Conservation (phyloP, 2,888 invertebrate species). For the Drosophila putrida region DNA sequence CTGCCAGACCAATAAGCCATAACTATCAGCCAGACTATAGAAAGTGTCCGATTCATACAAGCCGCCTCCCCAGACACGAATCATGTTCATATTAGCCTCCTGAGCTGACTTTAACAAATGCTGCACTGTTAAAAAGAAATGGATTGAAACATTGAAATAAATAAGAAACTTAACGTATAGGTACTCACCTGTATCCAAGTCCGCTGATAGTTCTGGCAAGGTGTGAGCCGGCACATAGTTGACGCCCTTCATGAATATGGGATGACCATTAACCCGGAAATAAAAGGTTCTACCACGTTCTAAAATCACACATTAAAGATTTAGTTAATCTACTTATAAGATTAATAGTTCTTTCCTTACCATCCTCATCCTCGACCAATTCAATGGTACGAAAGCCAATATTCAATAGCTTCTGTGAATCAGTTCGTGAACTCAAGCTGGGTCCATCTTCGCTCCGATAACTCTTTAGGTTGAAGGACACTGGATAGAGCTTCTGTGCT, state of each 20-base stretch:
- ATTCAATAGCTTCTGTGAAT: conserved; percentile 86
- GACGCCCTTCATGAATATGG: conserved; percentile 96
- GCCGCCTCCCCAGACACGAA: conserved; percentile 99
- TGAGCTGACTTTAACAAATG: conserved; percentile 90
- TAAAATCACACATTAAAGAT: conserved; percentile 45
- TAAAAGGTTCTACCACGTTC: conserved; percentile 91
- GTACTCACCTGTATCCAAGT: conserved; percentile 69
- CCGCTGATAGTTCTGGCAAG: conserved; percentile 90
- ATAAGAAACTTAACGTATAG: not conserved
- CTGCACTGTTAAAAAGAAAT: conserved; percentile 85
- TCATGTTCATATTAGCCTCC: conserved; percentile 94
- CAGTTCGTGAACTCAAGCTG: conserved; percentile 64
- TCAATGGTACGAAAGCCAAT: conserved; percentile 95
- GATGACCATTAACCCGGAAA: conserved; percentile 93
- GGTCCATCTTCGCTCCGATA: conserved; percentile 59
- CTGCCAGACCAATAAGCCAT: conserved; percentile 98
- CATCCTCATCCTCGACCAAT: conserved; percentile 90
- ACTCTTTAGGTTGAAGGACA: conserved; percentile 86
- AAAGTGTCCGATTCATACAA: conserved; percentile 96
- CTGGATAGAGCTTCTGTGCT: conserved; percentile 90
- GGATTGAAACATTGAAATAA: not conserved
- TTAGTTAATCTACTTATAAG: not conserved
- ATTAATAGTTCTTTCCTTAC: conserved; percentile 17
- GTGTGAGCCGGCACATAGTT: conserved; percentile 96
- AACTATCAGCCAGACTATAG: conserved; percentile 93